Base-by-base conservation (phyloP, 2,888 invertebrate genomes). In the Pammene fasciana region DNA sequence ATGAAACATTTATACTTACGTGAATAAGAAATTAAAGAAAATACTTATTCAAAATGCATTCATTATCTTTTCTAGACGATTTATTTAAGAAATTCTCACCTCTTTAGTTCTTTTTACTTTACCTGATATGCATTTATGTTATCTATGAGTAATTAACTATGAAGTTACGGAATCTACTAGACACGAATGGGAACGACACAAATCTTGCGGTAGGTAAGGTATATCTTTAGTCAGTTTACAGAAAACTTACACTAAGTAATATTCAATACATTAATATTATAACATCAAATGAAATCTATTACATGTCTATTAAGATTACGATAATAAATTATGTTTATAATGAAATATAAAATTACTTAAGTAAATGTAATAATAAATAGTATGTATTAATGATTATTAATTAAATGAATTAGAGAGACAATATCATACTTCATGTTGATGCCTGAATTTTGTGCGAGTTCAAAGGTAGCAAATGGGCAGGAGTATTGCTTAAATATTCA, bases 311-410 rank as follows among this genome's bases (percentile, higher is more conserved):
- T 83, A 87, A 84, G 88, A 89, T 89, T 90, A 90, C 83, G 83
- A 86, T 82, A 90, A 90, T 91, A 90, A 92, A 92, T 90, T 89
- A 91, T 89, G 86, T 85, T 86, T 85, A 86, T 82, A 79, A 84
- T 86, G 82, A 87, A 86, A 87, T 82, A 82, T 83, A 86, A 90
- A 88, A 89, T 70, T 70, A 86, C 82, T 90, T 90, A 92, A 90
- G 90, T 91, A 91, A 89, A 88, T 89, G 81, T 90, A 88, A 88
- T 88, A 91, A 92, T 92, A 92, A 92, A 91, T 92, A 92, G 88
- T 83, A 70, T 70, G 65, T 65, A 65, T 65, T 70, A 80, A 76
- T 79, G 88, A 91, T 90, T 90, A 92, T 86, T 82, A 86, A 87
- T 86, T 82, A 90, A 91, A 84, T 79, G 75, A 87, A 86, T 86